Base-by-base conservation (phyloP, 2,888 invertebrate species). In the Drosophila mercatorum region DNA sequence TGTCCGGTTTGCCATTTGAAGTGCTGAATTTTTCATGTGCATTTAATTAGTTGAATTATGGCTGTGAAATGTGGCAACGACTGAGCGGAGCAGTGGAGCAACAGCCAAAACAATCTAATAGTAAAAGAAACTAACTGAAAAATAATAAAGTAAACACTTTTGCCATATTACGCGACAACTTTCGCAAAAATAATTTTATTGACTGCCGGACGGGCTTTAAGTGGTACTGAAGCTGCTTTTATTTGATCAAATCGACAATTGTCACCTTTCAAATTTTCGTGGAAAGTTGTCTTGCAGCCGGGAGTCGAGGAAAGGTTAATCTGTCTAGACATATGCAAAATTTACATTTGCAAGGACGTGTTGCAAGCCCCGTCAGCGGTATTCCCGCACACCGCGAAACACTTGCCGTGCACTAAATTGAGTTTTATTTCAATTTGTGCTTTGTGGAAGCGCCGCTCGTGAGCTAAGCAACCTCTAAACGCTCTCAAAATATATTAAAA, bases 41-140 rank as follows among this genome's bases (percentile, higher is more conserved):
- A 87, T 87, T 88, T 88, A 88, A 88, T 88, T 88, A 88, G 90
- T 88, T 83, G 89, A 90, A 88, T 88, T 88, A 90, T 88, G 87
- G 90, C 86, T 78, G 81, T 76, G 81, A 86, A 85, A 89, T 88
- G 88, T 88, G 83, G 85, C 78, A 65, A 78, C 72, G 63, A 72
- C 62, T 64, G 40, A 43, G 60, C 65, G 17, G 38, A 62, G 57
- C 72, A 65, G 52, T 78, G 64, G 68, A 63, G 79, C 80, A 75
- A 64, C 66, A 68, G 64, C 69, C 65, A 47, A 79, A 84, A 82
- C 88, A 83, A 83, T 83, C 86, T 82, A 85, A 83, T 81, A 77
- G 76, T 72, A 78, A 82, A 86, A 79, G 79, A 86, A 87, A 85
- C 80, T 82, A 75, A 72, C 72, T 75, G 67, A 70, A 78, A 80